Evolutionary conservation across 2,797 vertebrate genomes (phyloP).

Genomic region (Poeciliopsis paucimaculata): DNA sequence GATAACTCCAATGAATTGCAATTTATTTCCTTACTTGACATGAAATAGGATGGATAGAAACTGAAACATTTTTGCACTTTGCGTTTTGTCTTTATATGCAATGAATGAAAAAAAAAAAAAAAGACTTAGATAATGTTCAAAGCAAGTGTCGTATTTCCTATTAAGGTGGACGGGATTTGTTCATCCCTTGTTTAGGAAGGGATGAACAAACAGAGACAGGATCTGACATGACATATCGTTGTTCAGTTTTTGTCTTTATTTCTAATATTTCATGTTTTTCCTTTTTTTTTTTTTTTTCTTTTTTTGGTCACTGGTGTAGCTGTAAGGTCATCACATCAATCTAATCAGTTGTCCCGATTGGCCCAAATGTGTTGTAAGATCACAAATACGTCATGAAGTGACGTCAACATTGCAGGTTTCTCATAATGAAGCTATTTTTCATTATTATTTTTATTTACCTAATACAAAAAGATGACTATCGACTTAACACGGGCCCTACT

Average conservation of each 20-base stretch:
- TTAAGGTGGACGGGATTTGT: neutral
- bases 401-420: neutral
- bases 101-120: neutral
- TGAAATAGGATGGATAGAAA: neutral
- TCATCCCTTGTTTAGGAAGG: too few species aligned
- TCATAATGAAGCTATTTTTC: neutral
- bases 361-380: neutral
- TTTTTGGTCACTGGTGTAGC: neutral
- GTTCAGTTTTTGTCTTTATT: neutral
- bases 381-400: neutral
- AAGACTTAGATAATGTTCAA: neutral
- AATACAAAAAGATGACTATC: neutral
- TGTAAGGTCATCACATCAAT: neutral
- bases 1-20: neutral
- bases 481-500: neutral
- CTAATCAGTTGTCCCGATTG: neutral
- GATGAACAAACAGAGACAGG: neutral
- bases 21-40: neutral
- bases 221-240: neutral
- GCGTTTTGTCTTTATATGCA: neutral
- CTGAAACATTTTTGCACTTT: neutral
- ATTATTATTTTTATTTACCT: neutral
- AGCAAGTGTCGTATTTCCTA: neutral
- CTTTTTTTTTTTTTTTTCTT: neutral
- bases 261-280: neutral